A percentile compares a stretch with the other conserved stretches of the same genome.
Evolutionary conservation across 1,140 invertebrate genomes (phyloP).

Genomic region (Brachionus koreanus): DNA sequence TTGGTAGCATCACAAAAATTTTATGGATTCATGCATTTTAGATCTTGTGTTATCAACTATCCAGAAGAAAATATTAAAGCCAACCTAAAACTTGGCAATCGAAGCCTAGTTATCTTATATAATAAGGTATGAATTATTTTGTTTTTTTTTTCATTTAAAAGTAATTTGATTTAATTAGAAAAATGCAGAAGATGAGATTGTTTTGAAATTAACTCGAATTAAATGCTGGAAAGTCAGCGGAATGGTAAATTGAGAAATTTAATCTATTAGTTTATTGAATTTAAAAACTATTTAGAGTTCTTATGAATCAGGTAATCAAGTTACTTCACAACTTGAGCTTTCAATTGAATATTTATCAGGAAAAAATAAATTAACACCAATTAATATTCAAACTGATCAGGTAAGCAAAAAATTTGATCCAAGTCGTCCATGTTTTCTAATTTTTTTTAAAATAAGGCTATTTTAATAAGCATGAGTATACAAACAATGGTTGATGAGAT

Average conservation of each 20-base stretch:
- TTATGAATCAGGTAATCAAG: constrained; percentile 46
- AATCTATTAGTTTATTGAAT: constrained; percentile 4
- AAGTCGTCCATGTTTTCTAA: not conserved
- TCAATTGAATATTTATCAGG: constrained; percentile 91
- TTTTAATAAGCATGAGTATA: constrained; percentile 87
- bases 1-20: constrained; percentile 62
- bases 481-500: constrained; percentile 92
- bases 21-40: constrained; percentile 82
- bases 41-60: constrained; percentile 72
- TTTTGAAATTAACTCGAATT: constrained; percentile 89
- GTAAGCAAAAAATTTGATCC: constrained; percentile 45
- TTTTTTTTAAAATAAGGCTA: constrained; percentile 63
- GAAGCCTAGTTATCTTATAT: constrained; percentile 70
- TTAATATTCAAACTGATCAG: constrained; percentile 80
- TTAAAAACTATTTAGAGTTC: constrained; percentile 29
- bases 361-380: constrained; percentile 86
- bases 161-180: not conserved
- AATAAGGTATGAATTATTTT: constrained; percentile 45
- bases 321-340: constrained; percentile 66
- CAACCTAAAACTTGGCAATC: constrained; percentile 70
- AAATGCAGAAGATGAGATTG: constrained; percentile 65
- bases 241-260: not conserved
- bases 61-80: constrained; percentile 67
- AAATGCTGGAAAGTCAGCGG: constrained; percentile 79
- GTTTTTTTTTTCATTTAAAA: not conserved